These are phyloP conservation scores for Eunapius fragilis DNA, from an alignment of 37 sponge, comb jelly and placozoan species.

Conservation along the genomic window DNA sequence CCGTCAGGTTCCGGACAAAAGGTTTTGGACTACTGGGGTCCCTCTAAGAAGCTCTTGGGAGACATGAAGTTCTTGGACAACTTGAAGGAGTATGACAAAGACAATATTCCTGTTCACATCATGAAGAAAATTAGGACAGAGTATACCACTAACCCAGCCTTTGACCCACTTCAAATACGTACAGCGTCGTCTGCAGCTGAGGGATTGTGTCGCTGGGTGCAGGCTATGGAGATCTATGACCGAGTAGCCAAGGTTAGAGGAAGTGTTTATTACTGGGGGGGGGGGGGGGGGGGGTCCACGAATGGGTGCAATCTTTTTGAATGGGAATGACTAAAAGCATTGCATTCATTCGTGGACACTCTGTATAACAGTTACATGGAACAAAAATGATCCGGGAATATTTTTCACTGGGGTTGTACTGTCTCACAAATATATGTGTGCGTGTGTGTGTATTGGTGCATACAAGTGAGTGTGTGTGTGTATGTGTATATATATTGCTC, in stretches of 20 bases:
- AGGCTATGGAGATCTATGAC: constrained; percentile 98
- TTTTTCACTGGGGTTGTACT: too few relatives aligned
- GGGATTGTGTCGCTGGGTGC: constrained; percentile 94
- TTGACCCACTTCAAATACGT: constrained; percentile 94
- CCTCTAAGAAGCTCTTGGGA: constrained; percentile 93
- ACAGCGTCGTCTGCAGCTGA: constrained; percentile 99
- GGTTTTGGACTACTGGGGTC: constrained; percentile 98
- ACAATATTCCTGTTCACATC: constrained; percentile 88
- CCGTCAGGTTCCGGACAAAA: constrained; percentile 68
- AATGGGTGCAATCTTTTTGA: too few relatives aligned
- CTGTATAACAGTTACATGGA: too few relatives aligned
- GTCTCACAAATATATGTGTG: too few relatives aligned
- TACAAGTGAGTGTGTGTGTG: too few relatives aligned
- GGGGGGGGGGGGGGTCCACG: too few relatives aligned
- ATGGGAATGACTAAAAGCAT: too few relatives aligned
- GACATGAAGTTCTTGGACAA: constrained; percentile 94
- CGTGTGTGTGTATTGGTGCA: too few relatives aligned
- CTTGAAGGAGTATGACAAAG: constrained; percentile 93
- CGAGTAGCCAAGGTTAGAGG: constrained; percentile 90
- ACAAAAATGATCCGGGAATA: too few relatives aligned
- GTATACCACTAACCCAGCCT: constrained; percentile 85
- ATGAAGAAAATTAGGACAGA: constrained; percentile 95
- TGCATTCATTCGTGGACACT: too few relatives aligned
- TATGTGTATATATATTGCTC: too few relatives aligned
- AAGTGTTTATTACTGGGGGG: too few relatives aligned